Conservation (phyloP, 2,797 vertebrate genomes). For the Lerista edwardsae region DNA sequence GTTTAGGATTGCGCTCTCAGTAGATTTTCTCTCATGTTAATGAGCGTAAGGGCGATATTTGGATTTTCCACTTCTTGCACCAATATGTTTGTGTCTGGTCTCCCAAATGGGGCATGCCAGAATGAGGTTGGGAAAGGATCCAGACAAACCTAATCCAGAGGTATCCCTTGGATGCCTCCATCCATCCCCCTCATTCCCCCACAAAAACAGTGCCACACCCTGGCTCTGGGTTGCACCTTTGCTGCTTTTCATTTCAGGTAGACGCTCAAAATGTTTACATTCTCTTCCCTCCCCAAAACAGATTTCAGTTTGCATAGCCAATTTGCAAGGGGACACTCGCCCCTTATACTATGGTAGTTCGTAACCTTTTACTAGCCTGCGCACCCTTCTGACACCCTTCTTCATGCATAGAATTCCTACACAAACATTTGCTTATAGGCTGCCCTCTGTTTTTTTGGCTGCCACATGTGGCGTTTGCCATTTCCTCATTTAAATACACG, state of each 20-base stretch:
- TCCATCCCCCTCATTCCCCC: too few species aligned
- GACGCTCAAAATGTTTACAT: background rate
- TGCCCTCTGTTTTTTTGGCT: background rate
- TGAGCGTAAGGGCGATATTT: background rate
- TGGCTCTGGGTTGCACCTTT: background rate
- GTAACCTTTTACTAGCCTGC: background rate
- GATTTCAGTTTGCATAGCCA: background rate
- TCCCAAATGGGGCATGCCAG: background rate
- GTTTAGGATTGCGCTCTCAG: too few species aligned
- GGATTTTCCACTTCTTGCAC: background rate
- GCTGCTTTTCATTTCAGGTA: background rate
- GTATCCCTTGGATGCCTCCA: background rate
- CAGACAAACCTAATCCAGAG: background rate
- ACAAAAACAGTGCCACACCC: background rate
- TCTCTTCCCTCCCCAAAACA: background rate
- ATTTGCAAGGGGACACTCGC: too few species aligned
- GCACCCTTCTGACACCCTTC: background rate
- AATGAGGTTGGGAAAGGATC: too few species aligned
- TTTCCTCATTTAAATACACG: background rate
- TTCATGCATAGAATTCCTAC: background rate
- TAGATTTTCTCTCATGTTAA: background rate
- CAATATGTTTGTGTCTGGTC: background rate
- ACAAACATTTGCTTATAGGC: background rate
- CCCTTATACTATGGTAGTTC: background rate
- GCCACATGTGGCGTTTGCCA: background rate